A percentile compares a stretch with the other conserved stretches of the same genome.
phyloP scores from a whole-genome alignment of 2,113 vertebrate species.

The Brevimyrus niger region DNA sequence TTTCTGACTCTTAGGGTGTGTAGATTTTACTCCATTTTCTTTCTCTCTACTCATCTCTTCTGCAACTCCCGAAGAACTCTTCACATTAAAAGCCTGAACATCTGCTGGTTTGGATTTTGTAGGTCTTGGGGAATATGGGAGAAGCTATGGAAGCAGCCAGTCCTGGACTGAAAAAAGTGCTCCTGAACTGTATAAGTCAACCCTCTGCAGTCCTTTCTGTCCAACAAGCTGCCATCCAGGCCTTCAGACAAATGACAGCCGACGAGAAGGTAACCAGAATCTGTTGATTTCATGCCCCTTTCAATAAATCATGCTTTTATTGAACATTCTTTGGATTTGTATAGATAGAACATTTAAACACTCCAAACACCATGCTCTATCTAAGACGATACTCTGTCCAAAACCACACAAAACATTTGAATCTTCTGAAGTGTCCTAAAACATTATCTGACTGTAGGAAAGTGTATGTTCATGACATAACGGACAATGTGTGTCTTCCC shows the following conservation, averaged over 20 bases:
- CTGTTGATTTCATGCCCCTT: neutral
- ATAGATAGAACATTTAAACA: neutral
- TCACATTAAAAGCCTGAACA: neutral
- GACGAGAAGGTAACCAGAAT: slow-evolving; percentile 68
- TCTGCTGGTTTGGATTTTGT: neutral
- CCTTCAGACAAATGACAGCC: slow-evolving; percentile 75
- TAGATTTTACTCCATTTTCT: neutral
- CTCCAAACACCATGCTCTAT: neutral
- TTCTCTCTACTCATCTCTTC: neutral
- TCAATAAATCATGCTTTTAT: neutral
- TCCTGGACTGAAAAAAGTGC: slow-evolving; percentile 55
- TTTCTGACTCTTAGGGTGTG: slow-evolving; percentile 78
- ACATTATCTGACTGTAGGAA: neutral
- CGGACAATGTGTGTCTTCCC: slow-evolving; percentile 5
- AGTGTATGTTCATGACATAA: neutral
- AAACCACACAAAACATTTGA: neutral
- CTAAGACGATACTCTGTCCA: neutral
- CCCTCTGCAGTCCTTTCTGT: slow-evolving; percentile 61
- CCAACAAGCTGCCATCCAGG: slow-evolving; percentile 85
- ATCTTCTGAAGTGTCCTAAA: too few species aligned
- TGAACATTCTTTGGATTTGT: neutral
- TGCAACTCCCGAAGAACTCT: neutral
- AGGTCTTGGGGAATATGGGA: slow-evolving; percentile 87
- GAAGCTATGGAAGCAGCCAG: slow-evolving; percentile 63
- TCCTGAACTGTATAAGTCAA: slow-evolving; percentile 72